Conservation (phyloP, 2,888 invertebrate genomes). For the Rotaria sp. region DNA sequence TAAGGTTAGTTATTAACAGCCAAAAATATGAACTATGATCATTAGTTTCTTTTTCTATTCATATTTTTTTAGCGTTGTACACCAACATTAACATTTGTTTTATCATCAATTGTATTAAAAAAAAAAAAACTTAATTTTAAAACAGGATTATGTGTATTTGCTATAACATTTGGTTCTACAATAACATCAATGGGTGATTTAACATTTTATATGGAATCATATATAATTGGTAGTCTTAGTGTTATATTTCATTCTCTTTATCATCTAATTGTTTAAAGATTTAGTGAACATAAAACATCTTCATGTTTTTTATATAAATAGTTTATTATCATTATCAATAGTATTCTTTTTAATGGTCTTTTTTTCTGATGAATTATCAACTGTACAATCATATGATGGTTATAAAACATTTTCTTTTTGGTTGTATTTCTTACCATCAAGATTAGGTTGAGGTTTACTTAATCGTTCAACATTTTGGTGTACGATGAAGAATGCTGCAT, state of each 20-base stretch:
- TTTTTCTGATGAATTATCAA: background rate
- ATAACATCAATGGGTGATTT: background rate
- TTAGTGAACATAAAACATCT: background rate
- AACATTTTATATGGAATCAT: background rate
- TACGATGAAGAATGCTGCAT: background rate
- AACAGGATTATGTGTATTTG: background rate
- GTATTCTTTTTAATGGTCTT: background rate
- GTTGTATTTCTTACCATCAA: background rate
- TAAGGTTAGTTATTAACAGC: too few relatives aligned
- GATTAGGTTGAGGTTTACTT: background rate
- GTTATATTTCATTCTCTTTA: background rate
- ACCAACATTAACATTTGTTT: background rate
- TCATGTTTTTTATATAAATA: background rate
- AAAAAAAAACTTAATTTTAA: background rate
- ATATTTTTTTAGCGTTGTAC: conserved; percentile 4
- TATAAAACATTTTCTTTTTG: background rate
- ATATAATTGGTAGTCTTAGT: background rate
- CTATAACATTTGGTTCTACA: background rate
- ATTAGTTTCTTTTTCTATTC: background rate
- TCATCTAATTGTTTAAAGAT: background rate
- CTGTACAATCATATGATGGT: background rate
- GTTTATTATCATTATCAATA: background rate
- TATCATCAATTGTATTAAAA: background rate
- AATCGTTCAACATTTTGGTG: conserved; percentile 1
- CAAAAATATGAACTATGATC: too few relatives aligned